A percentile compares a stretch with the other conserved stretches of the same genome.
phyloP scores from a whole-genome alignment of 2,113 vertebrate genomes.

The Semnornis frantzii region DNA sequence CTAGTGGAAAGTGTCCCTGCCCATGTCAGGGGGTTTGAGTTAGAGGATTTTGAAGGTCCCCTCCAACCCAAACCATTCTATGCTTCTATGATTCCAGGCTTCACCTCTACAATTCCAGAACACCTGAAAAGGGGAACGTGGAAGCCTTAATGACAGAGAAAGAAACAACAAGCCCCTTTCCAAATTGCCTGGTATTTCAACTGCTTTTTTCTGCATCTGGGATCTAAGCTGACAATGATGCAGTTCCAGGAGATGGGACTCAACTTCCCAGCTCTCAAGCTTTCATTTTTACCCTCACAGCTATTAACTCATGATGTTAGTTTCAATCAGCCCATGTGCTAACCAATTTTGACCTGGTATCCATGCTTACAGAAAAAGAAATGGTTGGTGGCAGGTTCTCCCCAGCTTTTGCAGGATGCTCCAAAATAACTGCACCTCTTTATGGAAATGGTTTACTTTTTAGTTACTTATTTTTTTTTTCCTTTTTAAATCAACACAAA shows the following conservation, averaged over 20 bases:
- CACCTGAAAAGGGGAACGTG: background rate
- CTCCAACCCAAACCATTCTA: too few relatives aligned
- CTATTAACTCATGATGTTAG: background rate
- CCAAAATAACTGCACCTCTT: background rate
- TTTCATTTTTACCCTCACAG: background rate
- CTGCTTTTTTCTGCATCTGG: background rate
- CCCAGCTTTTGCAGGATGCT: background rate
- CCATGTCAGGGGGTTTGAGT: too few relatives aligned
- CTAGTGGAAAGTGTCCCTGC: too few relatives aligned
- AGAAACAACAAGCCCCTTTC: background rate
- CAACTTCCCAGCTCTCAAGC: background rate
- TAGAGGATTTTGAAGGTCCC: too few relatives aligned
- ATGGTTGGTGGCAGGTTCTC: background rate
- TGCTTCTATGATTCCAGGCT: background rate
- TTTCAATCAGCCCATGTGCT: background rate
- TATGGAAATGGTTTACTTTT: background rate
- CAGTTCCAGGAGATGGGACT: background rate
- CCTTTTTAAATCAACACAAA: too few relatives aligned
- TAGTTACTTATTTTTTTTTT: background rate
- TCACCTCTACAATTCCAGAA: background rate
- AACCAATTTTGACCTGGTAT: too few relatives aligned
- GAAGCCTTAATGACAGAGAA: background rate
- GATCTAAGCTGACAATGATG: background rate
- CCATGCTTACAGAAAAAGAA: background rate
- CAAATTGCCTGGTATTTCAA: background rate